Base-by-base conservation (phyloP, 2,888 invertebrate genomes). In the Trachelus iudaicus region DNA sequence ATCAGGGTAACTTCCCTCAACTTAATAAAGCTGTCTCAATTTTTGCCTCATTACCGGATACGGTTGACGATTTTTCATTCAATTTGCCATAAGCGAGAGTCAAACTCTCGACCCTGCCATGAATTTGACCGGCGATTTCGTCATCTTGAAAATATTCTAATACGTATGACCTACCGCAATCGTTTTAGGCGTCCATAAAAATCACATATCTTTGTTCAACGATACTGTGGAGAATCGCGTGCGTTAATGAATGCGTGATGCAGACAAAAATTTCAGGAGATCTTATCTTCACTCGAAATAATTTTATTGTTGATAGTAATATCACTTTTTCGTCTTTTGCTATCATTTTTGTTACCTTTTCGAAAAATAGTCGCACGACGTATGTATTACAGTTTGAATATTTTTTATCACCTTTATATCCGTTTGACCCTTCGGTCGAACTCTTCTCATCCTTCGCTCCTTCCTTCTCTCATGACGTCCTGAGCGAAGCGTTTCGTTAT, bases 21-120 rank as follows among this genome's bases (percentile, higher is more conserved):
- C 86, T 89, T 90, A 90, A 90, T 90, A 90, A 90, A 90, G 88
- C 89, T 89, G 88, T 89, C 90, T 89, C 89, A 88, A 90, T 90
- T 90, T 90, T 90, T 90, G 86, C 89, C 89, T 89, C 90, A 90
- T 90, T 90, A 90, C 87, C 85, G 84, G 82, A 83, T 78, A 76
- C 78, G 81, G 78, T 82, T 80, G 79, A 76, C 76, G 79, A 79
- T 79, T 89, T 88, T 87, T 87, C 83, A 88, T 84, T 88, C 84
- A 83, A 89, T 88, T 88, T 85, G 4, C 56, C 56, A 56, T 35
- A 23, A 56, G 56, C 56, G 56, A 56, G 56, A 56, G 56, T 56
- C 56, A 15, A 56, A 1, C 56, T 56, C 23, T 56, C 56, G 56
- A 23, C 56, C 9, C 23, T 23, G 56, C 56, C 2, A 3, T 23